These are phyloP conservation scores for Drosophila maculinotata DNA, from an alignment of 2,888 invertebrate genomes.

Conservation along the genomic window DNA sequence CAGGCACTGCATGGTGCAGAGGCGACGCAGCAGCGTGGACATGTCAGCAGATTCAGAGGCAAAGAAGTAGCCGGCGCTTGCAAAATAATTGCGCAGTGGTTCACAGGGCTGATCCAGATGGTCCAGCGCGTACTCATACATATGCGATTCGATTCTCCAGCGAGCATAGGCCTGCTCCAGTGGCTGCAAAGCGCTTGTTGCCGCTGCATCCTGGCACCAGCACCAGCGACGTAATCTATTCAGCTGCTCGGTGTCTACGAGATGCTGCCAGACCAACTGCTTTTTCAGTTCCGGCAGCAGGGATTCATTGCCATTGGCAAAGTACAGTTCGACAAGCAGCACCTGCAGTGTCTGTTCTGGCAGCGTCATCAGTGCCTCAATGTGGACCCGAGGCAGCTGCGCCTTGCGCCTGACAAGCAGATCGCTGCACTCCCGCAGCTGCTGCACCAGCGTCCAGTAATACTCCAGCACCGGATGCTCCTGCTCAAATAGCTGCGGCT, in stretches of 20 bases:
- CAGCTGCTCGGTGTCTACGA: constrained; percentile 71
- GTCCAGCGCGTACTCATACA: constrained; percentile 81
- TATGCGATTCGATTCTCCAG: constrained; percentile 81
- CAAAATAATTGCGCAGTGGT: constrained; percentile 80
- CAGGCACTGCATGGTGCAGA: constrained; percentile 85
- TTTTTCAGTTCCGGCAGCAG: constrained; percentile 82
- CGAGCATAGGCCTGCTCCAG: constrained; percentile 69
- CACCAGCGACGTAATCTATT: constrained; percentile 80
- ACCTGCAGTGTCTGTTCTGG: constrained; percentile 75
- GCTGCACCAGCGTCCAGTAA: constrained; percentile 79
- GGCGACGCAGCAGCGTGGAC: constrained; percentile 87
- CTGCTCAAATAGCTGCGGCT: constrained; percentile 79
- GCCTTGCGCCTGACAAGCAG: constrained; percentile 41
- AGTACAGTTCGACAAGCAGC: constrained; percentile 82
- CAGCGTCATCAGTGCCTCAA: constrained; percentile 82
- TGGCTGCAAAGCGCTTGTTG: background rate
- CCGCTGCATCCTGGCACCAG: constrained; percentile 18
- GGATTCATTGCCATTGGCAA: constrained; percentile 79
- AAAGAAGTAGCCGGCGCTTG: constrained; percentile 87
- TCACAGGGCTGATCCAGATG: constrained; percentile 71
- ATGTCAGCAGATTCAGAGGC: constrained; percentile 87
- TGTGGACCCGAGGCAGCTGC: constrained; percentile 73
- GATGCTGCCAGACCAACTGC: constrained; percentile 79
- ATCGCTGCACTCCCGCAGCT: constrained; percentile 67
- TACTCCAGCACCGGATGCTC: constrained; percentile 75